phyloP scores from a whole-genome alignment of 2,113 vertebrate species.

The Hippoglossus stenolepis region DNA sequence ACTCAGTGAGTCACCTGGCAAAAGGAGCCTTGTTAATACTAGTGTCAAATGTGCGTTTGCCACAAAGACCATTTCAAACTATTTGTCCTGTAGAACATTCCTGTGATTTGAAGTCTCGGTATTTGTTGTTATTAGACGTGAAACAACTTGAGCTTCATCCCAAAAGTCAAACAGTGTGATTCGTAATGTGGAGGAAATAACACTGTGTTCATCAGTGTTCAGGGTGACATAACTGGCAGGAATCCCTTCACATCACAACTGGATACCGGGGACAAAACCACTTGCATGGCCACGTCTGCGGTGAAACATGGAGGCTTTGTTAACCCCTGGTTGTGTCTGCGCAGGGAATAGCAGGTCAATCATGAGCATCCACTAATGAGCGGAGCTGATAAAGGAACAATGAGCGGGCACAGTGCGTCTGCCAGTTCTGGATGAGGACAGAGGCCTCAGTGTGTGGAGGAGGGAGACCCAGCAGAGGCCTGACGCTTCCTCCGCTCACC shows the following conservation, averaged over 20 bases:
- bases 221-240: conserved; percentile 25
- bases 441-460: conserved; percentile 69
- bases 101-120: background rate
- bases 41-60: background rate
- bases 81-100: background rate
- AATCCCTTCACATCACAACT: conserved; percentile 31
- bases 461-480: conserved; percentile 30
- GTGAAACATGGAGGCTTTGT: conserved; percentile 36
- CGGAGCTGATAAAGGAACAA: conserved; percentile 45
- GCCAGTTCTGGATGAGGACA: conserved; percentile 52
- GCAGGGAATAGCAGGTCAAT: conserved; percentile 43
- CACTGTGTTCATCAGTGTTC: background rate
- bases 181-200: background rate
- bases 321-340: conserved; percentile 48
- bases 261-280: conserved; percentile 15
- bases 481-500: conserved; percentile 22
- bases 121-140: no score
- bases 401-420: conserved; percentile 35
- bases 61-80: background rate
- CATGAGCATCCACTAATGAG: conserved; percentile 71
- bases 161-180: background rate
- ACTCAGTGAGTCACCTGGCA: background rate
- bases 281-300: conserved; percentile 12
- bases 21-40: no score
- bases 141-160: background rate